Evolutionary conservation across 1,140 invertebrate genomes (phyloP).

Genomic region (Achatina immaculata): DNA sequence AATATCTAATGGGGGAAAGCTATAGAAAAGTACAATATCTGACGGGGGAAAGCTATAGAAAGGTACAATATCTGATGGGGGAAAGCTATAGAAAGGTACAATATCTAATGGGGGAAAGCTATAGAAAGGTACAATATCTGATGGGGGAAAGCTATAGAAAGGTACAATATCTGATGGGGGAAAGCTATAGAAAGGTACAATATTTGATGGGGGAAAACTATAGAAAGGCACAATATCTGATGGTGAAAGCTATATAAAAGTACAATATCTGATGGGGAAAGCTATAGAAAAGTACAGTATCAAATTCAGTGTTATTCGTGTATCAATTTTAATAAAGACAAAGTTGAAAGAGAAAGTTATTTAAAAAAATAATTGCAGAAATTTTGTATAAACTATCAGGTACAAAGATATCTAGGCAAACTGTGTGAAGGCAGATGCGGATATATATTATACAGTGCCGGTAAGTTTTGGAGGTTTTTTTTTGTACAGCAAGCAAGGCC

Average conservation of each 20-base stretch:
- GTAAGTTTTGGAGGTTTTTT: no score
- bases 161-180: background rate
- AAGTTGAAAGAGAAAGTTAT: no score
- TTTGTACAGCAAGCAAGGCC: no score
- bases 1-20: background rate
- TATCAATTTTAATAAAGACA: no score
- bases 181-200: conserved; percentile 12
- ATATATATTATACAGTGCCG: no score
- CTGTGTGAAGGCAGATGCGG: no score
- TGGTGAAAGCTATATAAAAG: no score
- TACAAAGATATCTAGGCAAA: no score
- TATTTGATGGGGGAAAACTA: background rate
- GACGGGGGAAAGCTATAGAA: background rate
- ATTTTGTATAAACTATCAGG: no score
- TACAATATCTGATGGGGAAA: background rate
- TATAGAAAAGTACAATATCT: background rate
- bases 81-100: background rate
- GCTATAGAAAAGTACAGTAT: no score
- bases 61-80: background rate
- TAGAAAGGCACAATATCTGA: conserved; percentile 6
- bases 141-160: conserved; percentile 3
- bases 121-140: conserved; percentile 4
- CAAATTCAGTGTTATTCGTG: no score
- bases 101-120: background rate
- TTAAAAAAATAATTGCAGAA: no score